Evolutionary conservation across 2,888 invertebrate genomes (phyloP), one percentile per base, ranked within the genome.

Genomic region (Mesorhabditis spiculigera): DNA sequence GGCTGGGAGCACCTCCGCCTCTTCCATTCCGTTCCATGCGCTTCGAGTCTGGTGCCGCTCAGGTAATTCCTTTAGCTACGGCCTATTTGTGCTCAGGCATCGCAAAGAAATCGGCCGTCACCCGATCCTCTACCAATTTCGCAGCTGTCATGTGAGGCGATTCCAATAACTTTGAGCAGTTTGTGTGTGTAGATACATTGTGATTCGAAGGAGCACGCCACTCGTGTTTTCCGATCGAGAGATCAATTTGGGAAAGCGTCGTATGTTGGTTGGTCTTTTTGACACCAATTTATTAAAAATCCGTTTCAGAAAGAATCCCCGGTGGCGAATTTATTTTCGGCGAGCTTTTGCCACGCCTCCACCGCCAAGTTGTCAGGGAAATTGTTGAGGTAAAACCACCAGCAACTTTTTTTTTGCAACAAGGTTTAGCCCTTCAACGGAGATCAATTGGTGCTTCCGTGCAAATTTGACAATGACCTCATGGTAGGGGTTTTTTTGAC

Each of bases 311-410:
- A n/a, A 50, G 10, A 50, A 50, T 50, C 58, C 58, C 58, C n/a
- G 58, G 58, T 50, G 58, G 58, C 8, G 58, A 50, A n/a, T 50
- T 13, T n/a, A n/a, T 50, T 10, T 50, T 50, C 58, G 58, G 58
- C n/a, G 58, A 50, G 58, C 58, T 50, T 10, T 50, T 50, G 58
- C 58, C 58, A 50, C 58, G 58, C n/a, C 58, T 50, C n/a, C 58
- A 50, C n/a, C 58, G 58, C 8, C 58, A 50, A 50, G n/a, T 50
- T 50, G n/a, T 50, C 10, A 50, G n/a, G 10, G 58, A 13, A 50
- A 50, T 50, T 50, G n/a, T 50, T 10, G n/a, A 50, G 10, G 58
- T 50, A 50, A 50, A n/a, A 50, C 58, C n/a, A 50, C 58, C n/a
- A 13, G 8, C 8, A 50, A 10, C 58, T 50, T 50, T 50, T n/a